Percentiles rank a stretch among this genome's conserved stretches.
phyloP scores from a whole-genome alignment of 2,797 vertebrate genomes.

The Prionace glauca region DNA sequence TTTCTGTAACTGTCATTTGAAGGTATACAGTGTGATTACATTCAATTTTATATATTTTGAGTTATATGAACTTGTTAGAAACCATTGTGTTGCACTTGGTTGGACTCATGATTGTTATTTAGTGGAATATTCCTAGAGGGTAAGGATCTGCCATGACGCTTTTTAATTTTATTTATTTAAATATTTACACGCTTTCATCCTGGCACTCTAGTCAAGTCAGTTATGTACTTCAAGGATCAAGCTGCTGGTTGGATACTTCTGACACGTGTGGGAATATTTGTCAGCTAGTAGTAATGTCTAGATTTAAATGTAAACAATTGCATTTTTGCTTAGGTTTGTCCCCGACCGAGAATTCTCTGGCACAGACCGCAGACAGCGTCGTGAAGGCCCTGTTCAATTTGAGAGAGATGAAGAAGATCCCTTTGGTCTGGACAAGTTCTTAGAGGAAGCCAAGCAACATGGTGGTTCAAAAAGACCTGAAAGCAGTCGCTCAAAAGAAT shows the following conservation, averaged over 20 bases:
- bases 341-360: constrained; percentile 91
- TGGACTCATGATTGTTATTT: not conserved
- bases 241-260: not conserved
- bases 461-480: constrained; percentile 89
- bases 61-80: not conserved
- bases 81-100: not conserved
- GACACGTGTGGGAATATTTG: not conserved
- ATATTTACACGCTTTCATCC: not conserved
- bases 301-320: not conserved
- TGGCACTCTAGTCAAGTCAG: not conserved
- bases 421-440: constrained; percentile 97
- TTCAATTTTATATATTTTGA: not conserved
- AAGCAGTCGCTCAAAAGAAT: constrained; percentile 84
- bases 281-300: not conserved
- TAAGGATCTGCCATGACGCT: not conserved
- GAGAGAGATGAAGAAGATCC: constrained; percentile 80
- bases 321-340: constrained; percentile 62
- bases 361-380: constrained; percentile 74
- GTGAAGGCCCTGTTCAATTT: constrained; percentile 91
- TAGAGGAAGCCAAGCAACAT: constrained; percentile 96
- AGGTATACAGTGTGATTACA: not conserved
- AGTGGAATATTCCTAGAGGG: not conserved
- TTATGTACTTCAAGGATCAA: not conserved
- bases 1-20: no score
- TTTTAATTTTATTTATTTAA: not conserved